phyloP scores from a whole-genome alignment of 2,113 vertebrate species.

The Heterotis niloticus region DNA sequence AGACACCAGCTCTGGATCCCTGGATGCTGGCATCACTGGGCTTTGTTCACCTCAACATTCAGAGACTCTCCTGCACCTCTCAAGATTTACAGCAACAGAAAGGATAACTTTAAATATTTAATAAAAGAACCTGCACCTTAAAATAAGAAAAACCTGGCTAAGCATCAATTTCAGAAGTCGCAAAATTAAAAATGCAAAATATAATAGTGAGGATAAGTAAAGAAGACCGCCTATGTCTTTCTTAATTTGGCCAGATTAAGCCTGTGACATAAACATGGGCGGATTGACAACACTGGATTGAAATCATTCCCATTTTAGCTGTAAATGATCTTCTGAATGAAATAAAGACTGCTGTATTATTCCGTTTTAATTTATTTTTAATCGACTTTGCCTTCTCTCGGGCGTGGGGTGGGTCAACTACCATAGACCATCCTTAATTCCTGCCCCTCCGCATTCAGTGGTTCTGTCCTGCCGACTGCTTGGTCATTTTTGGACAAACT shows the following conservation, averaged over 20 bases:
- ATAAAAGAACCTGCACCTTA: background rate
- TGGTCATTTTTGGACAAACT: background rate
- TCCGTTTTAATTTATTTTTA: background rate
- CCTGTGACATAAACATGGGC: background rate
- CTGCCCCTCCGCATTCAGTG: no score
- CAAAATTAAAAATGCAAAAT: background rate
- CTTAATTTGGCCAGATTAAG: background rate
- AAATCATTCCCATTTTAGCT: background rate
- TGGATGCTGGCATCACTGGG: background rate
- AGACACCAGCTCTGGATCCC: constrained; percentile 19
- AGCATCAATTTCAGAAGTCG: no score
- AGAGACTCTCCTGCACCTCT: background rate
- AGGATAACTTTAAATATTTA: no score
- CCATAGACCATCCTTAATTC: no score
- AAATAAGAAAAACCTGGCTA: background rate
- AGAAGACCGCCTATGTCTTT: background rate
- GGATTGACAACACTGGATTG: background rate
- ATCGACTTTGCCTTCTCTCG: background rate
- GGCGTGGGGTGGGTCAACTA: background rate
- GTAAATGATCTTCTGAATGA: background rate
- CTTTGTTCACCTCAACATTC: background rate
- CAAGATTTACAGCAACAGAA: no score
- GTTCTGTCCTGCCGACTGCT: background rate
- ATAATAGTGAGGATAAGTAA: background rate
- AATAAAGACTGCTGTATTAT: background rate